phyloP scores from a whole-genome alignment of 2,113 vertebrate species.

The Camelus bactrianus region DNA sequence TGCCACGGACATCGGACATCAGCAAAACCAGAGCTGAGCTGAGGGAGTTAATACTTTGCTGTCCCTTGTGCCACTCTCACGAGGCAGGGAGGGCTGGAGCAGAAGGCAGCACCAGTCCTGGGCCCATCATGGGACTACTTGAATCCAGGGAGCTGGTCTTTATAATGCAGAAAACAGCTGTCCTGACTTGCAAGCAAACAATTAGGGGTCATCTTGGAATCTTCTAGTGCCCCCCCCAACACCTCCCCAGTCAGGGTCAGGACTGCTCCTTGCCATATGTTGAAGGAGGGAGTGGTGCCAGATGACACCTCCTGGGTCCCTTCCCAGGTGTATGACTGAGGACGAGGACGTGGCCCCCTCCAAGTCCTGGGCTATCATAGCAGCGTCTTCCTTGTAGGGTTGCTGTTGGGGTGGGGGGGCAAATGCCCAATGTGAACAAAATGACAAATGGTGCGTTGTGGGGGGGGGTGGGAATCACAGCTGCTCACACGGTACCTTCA shows the following conservation, averaged over 20 bases:
- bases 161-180: neutral
- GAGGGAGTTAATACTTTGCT: neutral
- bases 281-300: no score
- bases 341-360: neutral
- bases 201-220: fast-evolving
- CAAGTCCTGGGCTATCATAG: neutral
- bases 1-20: no score
- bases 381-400: neutral
- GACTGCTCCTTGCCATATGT: fast-evolving
- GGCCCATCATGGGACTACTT: neutral
- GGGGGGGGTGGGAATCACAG: fast-evolving
- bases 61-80: fast-evolving
- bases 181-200: neutral
- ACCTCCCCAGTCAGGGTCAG: no score
- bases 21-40: neutral
- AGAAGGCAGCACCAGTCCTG: neutral
- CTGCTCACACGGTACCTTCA: fast-evolving
- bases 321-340: neutral
- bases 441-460: no score
- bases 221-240: neutral
- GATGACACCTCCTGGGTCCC: neutral
- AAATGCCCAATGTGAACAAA: neutral
- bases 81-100: neutral
- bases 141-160: neutral
- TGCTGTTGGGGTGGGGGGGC: no score